These are phyloP conservation scores for Cherax quadricarinatus DNA, from an alignment of 1,140 invertebrate species.

Conservation along the genomic window DNA sequence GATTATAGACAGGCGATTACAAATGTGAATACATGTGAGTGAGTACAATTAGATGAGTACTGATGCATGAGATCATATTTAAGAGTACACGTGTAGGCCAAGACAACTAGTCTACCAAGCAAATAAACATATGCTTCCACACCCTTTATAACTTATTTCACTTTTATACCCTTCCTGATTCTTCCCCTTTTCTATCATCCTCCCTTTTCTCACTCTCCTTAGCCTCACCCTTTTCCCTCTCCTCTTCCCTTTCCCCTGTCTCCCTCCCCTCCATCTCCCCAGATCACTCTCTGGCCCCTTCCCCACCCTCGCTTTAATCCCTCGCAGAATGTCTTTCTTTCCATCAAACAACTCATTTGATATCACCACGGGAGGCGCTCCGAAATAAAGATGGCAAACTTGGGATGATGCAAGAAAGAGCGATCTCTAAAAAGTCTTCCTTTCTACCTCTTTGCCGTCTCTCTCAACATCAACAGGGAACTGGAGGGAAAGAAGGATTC, in stretches of 20 bases:
- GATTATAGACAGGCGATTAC: too few relatives aligned
- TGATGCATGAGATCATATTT: too few relatives aligned
- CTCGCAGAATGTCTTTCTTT: constrained; percentile 30
- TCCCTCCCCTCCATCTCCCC: not conserved
- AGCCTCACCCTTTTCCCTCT: not conserved
- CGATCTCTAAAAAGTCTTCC: not conserved
- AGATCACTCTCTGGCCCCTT: not conserved
- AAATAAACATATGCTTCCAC: too few relatives aligned
- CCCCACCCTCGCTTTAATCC: constrained; percentile 12
- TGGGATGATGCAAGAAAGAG: constrained; percentile 25
- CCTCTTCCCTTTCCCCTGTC: not conserved
- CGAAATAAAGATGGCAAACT: constrained; percentile 58
- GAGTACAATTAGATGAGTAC: too few relatives aligned
- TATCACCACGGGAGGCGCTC: constrained; percentile 47
- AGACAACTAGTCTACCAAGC: too few relatives aligned
- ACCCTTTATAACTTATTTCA: not conserved
- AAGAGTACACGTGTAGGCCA: too few relatives aligned
- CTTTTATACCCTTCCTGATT: not conserved
- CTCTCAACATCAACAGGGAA: too few relatives aligned
- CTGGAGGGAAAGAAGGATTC: too few relatives aligned
- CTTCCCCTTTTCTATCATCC: not conserved
- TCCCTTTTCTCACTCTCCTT: not conserved
- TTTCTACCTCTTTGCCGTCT: not conserved
- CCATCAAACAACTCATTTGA: constrained; percentile 64
- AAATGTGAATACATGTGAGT: too few relatives aligned